Percentiles rank a stretch among this genome's conserved stretches.
Evolutionary conservation across 2,797 vertebrate genomes (phyloP).

Genomic region (Pseudochirops cupreus): DNA sequence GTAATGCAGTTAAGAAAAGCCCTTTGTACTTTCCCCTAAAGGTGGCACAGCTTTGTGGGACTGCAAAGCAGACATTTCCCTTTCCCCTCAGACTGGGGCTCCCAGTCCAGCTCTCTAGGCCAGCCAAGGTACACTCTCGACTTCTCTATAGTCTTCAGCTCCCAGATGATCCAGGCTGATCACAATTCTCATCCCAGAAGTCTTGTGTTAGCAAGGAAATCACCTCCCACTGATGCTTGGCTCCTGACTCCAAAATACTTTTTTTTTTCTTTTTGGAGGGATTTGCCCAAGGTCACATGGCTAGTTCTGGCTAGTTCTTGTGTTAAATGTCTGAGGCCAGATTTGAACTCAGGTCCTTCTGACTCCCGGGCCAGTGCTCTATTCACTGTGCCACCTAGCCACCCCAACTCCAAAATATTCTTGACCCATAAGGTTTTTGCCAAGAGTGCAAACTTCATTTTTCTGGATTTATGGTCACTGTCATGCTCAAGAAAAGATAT

Average conservation of each 20-base stretch:
- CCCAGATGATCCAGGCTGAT: background rate
- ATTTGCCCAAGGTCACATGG: too few species aligned
- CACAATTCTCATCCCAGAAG: background rate
- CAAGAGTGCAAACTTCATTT: background rate
- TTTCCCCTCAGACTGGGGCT: too few species aligned
- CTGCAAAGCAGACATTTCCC: background rate
- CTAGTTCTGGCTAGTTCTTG: too few species aligned
- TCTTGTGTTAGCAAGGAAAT: background rate
- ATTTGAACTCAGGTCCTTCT: too few species aligned
- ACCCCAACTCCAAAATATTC: background rate
- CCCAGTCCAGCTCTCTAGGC: background rate
- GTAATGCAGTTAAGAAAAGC: background rate
- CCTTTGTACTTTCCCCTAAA: background rate
- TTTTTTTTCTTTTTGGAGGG: too few species aligned
- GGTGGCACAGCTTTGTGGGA: background rate
- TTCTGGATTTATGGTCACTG: background rate
- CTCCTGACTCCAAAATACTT: background rate
- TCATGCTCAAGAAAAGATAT: background rate
- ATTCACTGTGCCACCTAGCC: too few species aligned
- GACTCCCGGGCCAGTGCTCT: too few species aligned
- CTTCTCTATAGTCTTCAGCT: background rate
- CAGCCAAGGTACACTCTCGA: background rate
- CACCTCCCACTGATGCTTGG: background rate
- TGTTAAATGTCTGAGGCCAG: too few species aligned
- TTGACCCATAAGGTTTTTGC: background rate